Conservation (phyloP, 1,140 invertebrate genomes). For the Centruroides sculpturatus region DNA sequence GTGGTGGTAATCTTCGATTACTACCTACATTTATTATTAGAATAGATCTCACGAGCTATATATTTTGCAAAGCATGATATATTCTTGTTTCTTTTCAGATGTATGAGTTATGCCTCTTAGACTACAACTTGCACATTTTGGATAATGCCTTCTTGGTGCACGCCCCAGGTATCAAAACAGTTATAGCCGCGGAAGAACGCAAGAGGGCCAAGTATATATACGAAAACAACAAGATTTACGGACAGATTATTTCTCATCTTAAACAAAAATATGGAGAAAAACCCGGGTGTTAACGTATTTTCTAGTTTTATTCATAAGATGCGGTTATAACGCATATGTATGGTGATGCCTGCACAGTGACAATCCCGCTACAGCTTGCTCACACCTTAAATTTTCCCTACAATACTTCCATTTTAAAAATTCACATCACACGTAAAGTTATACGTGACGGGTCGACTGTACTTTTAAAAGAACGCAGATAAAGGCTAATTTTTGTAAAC, state of each 20-base stretch:
- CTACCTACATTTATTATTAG: too few species aligned
- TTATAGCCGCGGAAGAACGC: slow-evolving; percentile 24
- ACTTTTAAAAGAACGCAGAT: too few species aligned
- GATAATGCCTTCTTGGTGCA: slow-evolving; percentile 66
- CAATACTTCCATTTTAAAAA: too few species aligned
- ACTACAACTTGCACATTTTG: slow-evolving; percentile 55
- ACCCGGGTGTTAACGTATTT: slow-evolving; percentile 9
- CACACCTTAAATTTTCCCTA: too few species aligned
- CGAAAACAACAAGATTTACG: slow-evolving; percentile 45
- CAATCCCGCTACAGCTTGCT: too few species aligned
- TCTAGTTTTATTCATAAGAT: background rate
- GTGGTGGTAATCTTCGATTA: too few species aligned
- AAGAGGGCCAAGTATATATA: slow-evolving; percentile 38
- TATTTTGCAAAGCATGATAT: background rate
- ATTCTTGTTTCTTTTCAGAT: slow-evolving; percentile 38
- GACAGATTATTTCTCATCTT: slow-evolving; percentile 36
- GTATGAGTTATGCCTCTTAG: slow-evolving; percentile 59
- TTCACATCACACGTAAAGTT: too few species aligned
- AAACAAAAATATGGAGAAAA: slow-evolving; percentile 21
- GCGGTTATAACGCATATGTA: too few species aligned
- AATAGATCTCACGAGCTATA: background rate
- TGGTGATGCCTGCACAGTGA: too few species aligned
- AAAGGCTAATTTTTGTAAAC: too few species aligned
- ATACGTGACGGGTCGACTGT: too few species aligned
- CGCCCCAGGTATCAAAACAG: slow-evolving; percentile 48